phyloP scores from a whole-genome alignment of 2,113 vertebrate genomes.

The Erythrolamprus reginae region DNA sequence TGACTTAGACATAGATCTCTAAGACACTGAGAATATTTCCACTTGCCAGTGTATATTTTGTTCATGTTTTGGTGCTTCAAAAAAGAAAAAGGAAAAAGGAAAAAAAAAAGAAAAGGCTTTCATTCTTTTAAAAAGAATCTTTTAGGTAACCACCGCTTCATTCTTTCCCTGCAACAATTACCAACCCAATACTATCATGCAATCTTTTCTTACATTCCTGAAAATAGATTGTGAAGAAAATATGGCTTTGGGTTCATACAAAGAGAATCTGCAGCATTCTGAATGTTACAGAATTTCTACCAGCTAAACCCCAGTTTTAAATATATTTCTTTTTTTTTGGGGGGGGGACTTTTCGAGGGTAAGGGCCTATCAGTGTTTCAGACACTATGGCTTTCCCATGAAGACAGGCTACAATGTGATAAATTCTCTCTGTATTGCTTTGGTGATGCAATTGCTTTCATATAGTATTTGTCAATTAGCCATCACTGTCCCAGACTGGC shows the following conservation, averaged over 20 bases:
- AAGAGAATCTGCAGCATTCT: background rate
- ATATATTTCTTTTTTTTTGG: too few relatives aligned
- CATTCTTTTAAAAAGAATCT: background rate
- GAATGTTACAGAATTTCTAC: background rate
- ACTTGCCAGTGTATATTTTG: background rate
- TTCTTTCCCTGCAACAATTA: slow-evolving; percentile 20
- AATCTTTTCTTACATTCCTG: background rate
- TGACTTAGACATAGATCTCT: background rate
- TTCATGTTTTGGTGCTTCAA: background rate
- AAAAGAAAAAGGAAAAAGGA: background rate
- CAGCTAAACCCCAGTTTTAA: background rate
- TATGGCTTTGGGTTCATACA: background rate
- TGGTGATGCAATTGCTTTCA: background rate
- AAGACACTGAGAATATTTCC: background rate
- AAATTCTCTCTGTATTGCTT: background rate
- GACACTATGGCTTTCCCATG: background rate
- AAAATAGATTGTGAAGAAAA: slow-evolving; percentile 24
- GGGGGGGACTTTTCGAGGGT: background rate
- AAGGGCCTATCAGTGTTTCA: background rate
- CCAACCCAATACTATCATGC: slow-evolving; percentile 10
- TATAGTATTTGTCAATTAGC: background rate
- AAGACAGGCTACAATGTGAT: background rate
- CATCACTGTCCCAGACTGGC: background rate
- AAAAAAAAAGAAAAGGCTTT: background rate
- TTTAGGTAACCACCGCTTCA: background rate